Evolutionary conservation across 37 sponge, comb jelly and placozoan genomes (phyloP).

Genomic region (Aplysina aerophoba): DNA sequence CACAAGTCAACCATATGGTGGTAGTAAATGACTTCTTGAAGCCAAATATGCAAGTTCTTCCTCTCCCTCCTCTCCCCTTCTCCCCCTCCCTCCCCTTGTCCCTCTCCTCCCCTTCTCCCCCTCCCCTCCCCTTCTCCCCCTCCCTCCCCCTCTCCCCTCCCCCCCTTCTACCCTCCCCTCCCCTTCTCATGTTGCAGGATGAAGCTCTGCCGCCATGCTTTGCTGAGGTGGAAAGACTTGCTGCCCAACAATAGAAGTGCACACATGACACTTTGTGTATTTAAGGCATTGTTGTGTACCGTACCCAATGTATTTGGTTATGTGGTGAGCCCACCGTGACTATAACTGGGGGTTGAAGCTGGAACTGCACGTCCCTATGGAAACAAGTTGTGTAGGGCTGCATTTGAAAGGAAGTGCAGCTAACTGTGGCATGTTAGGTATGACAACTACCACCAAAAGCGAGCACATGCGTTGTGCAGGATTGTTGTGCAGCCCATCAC

Average conservation of each 20-base stretch:
- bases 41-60: not conserved
- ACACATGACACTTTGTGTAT: not conserved
- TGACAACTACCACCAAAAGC: too few relatives aligned
- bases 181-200: not conserved
- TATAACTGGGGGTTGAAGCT: too few relatives aligned
- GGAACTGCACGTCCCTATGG: too few relatives aligned
- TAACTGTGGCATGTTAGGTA: too few relatives aligned
- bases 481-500: too few relatives aligned
- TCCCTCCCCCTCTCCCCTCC: not conserved
- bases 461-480: too few relatives aligned
- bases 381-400: too few relatives aligned
- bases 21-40: not conserved
- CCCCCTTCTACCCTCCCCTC: not conserved
- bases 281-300: not conserved
- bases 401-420: too few relatives aligned
- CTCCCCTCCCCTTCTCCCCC: not conserved
- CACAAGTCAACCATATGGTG: not conserved
- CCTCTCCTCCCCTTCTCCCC: not conserved
- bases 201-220: constrained; percentile 1
- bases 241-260: not conserved
- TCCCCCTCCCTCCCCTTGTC: not conserved
- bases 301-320: too few relatives aligned
- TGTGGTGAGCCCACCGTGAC: too few relatives aligned
- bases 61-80: not conserved
- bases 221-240: not conserved